A percentile compares a stretch with the other conserved stretches of the same genome.
phyloP scores from a whole-genome alignment of 2,113 vertebrate species.

The Stegostoma tigrinum region DNA sequence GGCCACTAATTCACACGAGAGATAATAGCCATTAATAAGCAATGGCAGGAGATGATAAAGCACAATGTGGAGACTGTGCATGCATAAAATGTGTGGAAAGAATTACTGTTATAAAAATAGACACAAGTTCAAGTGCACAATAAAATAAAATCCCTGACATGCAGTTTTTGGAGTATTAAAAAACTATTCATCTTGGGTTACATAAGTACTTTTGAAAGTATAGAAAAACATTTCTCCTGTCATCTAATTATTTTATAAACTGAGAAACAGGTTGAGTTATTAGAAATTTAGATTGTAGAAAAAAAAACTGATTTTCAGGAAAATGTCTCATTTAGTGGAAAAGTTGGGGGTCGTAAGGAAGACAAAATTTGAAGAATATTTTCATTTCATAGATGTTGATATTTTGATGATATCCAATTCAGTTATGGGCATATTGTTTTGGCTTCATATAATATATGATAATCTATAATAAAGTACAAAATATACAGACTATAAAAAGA shows the following conservation, averaged over 20 bases:
- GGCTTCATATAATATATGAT: not conserved
- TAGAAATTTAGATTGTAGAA: not conserved
- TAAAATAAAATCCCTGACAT: constrained; percentile 9
- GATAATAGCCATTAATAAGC: not conserved
- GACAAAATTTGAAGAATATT: not conserved
- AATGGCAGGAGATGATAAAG: constrained; percentile 10
- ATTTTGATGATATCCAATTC: not conserved
- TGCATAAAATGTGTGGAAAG: not conserved
- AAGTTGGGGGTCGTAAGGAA: not conserved
- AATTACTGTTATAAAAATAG: constrained; percentile 15
- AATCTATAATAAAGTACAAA: not conserved
- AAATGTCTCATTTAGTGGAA: not conserved
- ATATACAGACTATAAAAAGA: not conserved
- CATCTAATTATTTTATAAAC: not conserved
- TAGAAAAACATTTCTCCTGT: not conserved
- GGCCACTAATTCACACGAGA: not conserved
- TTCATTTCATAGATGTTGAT: not conserved
- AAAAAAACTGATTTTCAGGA: not conserved
- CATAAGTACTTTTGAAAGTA: not conserved
- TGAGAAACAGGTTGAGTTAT: not conserved
- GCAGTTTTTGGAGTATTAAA: not conserved
- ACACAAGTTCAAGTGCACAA: not conserved
- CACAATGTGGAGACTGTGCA: constrained; percentile 2
- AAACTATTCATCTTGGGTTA: constrained; percentile 5
- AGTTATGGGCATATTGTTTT: not conserved